Percentiles rank a stretch among this genome's conserved stretches.
Evolutionary conservation across 2,888 invertebrate genomes (phyloP).

Genomic region (Horisme vitalbata): DNA sequence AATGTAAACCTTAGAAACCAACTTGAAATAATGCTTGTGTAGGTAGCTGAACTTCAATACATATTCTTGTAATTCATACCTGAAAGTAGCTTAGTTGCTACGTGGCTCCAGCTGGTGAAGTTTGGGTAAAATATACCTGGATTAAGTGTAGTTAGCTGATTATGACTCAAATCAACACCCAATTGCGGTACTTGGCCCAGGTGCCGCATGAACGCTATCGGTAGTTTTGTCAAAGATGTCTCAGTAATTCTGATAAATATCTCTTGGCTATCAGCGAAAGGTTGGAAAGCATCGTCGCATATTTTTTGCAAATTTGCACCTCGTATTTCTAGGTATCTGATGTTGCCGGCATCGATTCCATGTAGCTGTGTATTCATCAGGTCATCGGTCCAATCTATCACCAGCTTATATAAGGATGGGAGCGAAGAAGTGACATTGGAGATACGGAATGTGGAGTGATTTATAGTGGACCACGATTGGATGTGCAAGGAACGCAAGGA

Average conservation of each 20-base stretch:
- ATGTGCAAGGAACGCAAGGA: constrained; percentile 87
- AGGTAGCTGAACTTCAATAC: too few relatives aligned
- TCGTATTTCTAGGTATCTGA: constrained; percentile 90
- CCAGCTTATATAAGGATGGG: constrained; percentile 88
- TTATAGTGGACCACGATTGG: constrained; percentile 89
- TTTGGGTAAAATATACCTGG: constrained; percentile 94
- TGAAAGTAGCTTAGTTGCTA: constrained; percentile 92
- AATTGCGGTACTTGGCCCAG: constrained; percentile 91
- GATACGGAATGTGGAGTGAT: constrained; percentile 85
- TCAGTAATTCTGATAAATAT: constrained; percentile 89
- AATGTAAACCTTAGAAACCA: neutral
- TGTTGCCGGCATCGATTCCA: constrained; percentile 89
- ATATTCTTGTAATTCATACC: constrained; percentile 74
- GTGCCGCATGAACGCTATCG: constrained; percentile 89
- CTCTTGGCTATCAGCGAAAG: constrained; percentile 89
- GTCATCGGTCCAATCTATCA: constrained; percentile 89
- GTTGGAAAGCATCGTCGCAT: constrained; percentile 89
- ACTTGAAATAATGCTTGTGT: too few relatives aligned
- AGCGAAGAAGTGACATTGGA: constrained; percentile 88
- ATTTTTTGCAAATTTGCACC: constrained; percentile 89
- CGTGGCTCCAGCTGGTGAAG: constrained; percentile 92
- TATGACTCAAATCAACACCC: constrained; percentile 91
- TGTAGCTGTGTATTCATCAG: constrained; percentile 89
- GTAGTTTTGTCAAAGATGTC: constrained; percentile 90
- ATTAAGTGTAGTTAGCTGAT: constrained; percentile 90